Evolutionary conservation across 2,113 vertebrate species (phyloP).

Genomic region (Crotalus tigris): DNA sequence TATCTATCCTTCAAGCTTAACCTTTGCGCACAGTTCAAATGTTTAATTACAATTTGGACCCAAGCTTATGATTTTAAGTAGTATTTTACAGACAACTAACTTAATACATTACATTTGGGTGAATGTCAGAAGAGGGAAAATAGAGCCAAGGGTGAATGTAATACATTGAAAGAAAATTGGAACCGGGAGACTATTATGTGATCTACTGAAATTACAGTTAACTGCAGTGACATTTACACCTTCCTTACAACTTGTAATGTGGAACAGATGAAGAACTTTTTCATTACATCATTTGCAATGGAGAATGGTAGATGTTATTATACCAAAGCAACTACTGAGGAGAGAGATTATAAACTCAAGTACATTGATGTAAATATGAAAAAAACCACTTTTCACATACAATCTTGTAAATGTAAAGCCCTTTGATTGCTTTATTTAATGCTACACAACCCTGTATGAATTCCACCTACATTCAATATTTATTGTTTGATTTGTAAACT

Average conservation of each 20-base stretch:
- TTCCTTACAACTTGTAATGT: slow-evolving; percentile 20
- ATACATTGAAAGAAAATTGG: slow-evolving; percentile 14
- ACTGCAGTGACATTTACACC: slow-evolving; percentile 25
- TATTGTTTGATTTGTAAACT: slow-evolving; percentile 32
- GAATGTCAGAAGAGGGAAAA: neutral
- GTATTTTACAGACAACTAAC: neutral
- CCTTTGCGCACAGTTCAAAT: neutral
- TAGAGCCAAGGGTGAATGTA: slow-evolving; percentile 21
- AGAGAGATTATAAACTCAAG: slow-evolving; percentile 36
- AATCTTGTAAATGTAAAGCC: slow-evolving; percentile 20
- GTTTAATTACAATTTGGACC: slow-evolving; percentile 48
- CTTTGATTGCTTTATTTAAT: slow-evolving; percentile 8
- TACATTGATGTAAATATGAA: slow-evolving; percentile 18
- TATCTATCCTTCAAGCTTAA: slow-evolving; percentile 34
- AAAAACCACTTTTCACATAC: slow-evolving; percentile 31
- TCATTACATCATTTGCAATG: slow-evolving; percentile 27
- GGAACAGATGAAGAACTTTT: slow-evolving; percentile 33
- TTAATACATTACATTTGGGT: slow-evolving; percentile 11
- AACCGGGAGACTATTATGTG: slow-evolving; percentile 19
- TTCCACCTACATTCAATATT: slow-evolving; percentile 12
- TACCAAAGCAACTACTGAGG: slow-evolving; percentile 24
- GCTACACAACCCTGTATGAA: slow-evolving; percentile 10
- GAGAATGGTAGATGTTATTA: slow-evolving; percentile 33
- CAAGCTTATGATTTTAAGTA: slow-evolving; percentile 35
- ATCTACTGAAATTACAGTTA: slow-evolving; percentile 18